These are phyloP conservation scores for Hypomesus transpacificus DNA, from an alignment of 2,113 vertebrate genomes.

Conservation along the genomic window DNA sequence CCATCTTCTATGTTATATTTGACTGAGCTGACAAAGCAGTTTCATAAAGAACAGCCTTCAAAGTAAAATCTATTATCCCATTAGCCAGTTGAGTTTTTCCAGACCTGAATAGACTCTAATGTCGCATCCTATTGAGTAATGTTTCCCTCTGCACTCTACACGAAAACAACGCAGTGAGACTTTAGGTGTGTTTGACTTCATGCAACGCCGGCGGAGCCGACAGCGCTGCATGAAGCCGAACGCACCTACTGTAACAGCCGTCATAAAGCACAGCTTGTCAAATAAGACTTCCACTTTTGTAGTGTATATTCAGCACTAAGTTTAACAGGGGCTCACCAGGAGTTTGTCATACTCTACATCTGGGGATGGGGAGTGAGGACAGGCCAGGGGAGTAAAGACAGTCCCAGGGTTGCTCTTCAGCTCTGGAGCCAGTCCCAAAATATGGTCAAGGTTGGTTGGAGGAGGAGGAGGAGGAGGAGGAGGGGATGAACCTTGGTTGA, in stretches of 20 bases:
- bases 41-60: neutral
- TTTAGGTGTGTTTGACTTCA: too few relatives aligned
- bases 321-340: slow-evolving; percentile 56
- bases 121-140: neutral
- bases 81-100: slow-evolving; percentile 2
- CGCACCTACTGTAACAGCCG: too few relatives aligned
- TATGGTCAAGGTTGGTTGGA: slow-evolving; percentile 10
- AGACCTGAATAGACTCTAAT: neutral
- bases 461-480: neutral
- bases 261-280: too few relatives aligned
- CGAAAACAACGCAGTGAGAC: neutral
- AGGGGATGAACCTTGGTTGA: slow-evolving; percentile 6
- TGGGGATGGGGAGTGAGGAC: slow-evolving; percentile 66
- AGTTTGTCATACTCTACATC: slow-evolving; percentile 79
- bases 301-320: neutral
- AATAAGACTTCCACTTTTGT: neutral
- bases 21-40: neutral
- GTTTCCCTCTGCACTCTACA: neutral
- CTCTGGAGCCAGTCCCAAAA: slow-evolving; percentile 16
- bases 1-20: too few relatives aligned
- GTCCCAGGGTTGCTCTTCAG: slow-evolving; percentile 2
- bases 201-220: too few relatives aligned
- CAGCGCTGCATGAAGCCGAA: too few relatives aligned
- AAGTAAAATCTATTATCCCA: slow-evolving; percentile 9
- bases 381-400: slow-evolving; percentile 27